Conservation (phyloP, 2,113 vertebrate species). For the Herpetotheres cachinnans region DNA sequence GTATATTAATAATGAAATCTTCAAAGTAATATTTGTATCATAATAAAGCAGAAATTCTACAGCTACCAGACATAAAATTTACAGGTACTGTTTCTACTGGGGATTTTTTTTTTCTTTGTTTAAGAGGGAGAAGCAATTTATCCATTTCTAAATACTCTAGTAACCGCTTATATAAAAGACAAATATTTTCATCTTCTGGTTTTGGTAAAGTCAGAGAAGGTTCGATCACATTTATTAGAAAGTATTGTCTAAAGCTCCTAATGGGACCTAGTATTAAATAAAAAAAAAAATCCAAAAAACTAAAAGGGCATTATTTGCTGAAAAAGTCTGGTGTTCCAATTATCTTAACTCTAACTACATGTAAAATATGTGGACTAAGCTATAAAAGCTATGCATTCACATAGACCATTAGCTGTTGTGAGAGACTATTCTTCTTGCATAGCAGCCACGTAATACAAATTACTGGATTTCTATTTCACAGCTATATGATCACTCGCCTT, state of each 20-base stretch:
- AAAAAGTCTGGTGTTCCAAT: not conserved
- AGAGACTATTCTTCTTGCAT: not conserved
- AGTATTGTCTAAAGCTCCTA: not conserved
- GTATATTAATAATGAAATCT: not conserved
- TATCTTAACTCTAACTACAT: not conserved
- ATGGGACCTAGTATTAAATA: not conserved
- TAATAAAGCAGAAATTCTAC: not conserved
- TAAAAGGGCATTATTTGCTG: not conserved
- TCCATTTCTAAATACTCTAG: not conserved
- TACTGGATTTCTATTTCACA: slow-evolving; percentile 19
- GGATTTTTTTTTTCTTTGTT: not conserved
- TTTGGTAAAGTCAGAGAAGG: not conserved
- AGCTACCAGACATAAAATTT: not conserved
- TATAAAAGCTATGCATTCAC: not conserved
- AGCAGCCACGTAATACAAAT: not conserved
- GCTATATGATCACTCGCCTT: not conserved
- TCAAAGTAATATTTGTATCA: not conserved
- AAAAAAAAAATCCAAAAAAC: not conserved
- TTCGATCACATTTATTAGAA: not conserved
- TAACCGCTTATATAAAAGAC: not conserved
- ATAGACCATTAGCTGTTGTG: not conserved
- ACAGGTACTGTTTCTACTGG: not conserved
- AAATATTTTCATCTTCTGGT: not conserved
- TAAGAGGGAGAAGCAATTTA: not conserved
- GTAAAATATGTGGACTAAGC: not conserved